Percentiles rank a stretch among this genome's conserved stretches.
Conservation (phyloP, 2,113 vertebrate genomes). For the Pionites leucogaster region DNA sequence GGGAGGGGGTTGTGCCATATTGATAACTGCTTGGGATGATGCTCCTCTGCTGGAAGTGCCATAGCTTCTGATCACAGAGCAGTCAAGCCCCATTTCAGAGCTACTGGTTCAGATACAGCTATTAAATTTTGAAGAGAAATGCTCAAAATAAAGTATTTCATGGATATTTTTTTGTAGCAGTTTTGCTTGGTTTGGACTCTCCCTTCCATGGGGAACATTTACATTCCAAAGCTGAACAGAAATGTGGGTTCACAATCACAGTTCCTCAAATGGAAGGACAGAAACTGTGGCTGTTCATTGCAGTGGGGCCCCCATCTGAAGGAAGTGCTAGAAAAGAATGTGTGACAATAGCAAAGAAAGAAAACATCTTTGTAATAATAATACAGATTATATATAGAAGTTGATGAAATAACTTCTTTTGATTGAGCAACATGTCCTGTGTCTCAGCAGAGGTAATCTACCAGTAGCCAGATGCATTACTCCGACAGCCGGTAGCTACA, state of each 20-base stretch:
- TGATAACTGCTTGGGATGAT: neutral
- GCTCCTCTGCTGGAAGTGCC: neutral
- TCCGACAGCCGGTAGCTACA: neutral
- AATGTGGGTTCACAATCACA: neutral
- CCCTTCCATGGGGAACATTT: neutral
- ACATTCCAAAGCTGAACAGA: neutral
- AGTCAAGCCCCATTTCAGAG: neutral
- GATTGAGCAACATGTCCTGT: neutral
- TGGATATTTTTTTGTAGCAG: neutral
- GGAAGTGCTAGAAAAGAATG: neutral
- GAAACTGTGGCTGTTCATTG: neutral
- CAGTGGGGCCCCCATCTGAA: neutral
- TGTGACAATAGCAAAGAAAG: neutral
- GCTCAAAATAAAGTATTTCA: neutral
- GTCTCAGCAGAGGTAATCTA: neutral
- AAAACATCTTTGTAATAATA: neutral
- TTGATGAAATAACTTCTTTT: neutral
- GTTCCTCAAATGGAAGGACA: neutral
- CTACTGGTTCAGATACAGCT: neutral
- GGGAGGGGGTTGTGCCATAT: neutral
- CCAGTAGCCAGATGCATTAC: neutral
- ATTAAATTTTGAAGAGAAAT: neutral
- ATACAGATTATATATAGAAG: neutral
- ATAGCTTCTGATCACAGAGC: fast-evolving
- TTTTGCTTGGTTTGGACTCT: neutral